phyloP scores from a whole-genome alignment of 2,797 vertebrate genomes.

The Oryzias sinensis region DNA sequence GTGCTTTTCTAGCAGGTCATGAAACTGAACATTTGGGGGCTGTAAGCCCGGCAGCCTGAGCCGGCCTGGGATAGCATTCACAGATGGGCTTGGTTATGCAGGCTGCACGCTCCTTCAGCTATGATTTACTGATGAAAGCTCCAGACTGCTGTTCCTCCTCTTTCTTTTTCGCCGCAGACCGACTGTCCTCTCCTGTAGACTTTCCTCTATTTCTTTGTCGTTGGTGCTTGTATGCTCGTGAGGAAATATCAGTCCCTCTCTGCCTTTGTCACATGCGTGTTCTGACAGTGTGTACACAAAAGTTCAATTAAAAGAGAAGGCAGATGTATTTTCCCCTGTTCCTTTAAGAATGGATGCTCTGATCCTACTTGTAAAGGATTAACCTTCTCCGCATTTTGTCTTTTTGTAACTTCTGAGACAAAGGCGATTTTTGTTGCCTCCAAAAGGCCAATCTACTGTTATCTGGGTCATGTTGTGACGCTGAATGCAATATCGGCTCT shows the following conservation, averaged over 20 bases:
- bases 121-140: slow-evolving; percentile 69
- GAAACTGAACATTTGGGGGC: slow-evolving; percentile 47
- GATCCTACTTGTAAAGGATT: slow-evolving; percentile 72
- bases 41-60: slow-evolving; percentile 54
- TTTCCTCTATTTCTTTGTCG: slow-evolving; percentile 14
- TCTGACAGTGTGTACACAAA: slow-evolving; percentile 76
- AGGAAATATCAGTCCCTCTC: slow-evolving; percentile 69
- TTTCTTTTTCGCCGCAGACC: slow-evolving; percentile 36
- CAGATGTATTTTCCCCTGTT: slow-evolving; percentile 70
- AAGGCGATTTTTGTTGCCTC: slow-evolving; percentile 61
- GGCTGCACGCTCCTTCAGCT: slow-evolving; percentile 65
- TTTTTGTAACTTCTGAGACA: slow-evolving; percentile 61
- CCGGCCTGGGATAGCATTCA: slow-evolving; percentile 72
- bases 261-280: slow-evolving; percentile 75
- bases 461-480: slow-evolving; percentile 69
- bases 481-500: slow-evolving; percentile 71
- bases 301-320: slow-evolving; percentile 62
- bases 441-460: slow-evolving; percentile 69
- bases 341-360: slow-evolving; percentile 68
- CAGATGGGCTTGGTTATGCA: slow-evolving; percentile 69
- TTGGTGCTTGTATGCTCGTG: slow-evolving; percentile 65
- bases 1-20: slow-evolving; percentile 59
- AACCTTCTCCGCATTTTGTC: slow-evolving; percentile 64
- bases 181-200: slow-evolving; percentile 18
- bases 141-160: slow-evolving; percentile 51